Conservation (phyloP, 2,113 vertebrate species). For the Poeciliopsis retropinna region DNA sequence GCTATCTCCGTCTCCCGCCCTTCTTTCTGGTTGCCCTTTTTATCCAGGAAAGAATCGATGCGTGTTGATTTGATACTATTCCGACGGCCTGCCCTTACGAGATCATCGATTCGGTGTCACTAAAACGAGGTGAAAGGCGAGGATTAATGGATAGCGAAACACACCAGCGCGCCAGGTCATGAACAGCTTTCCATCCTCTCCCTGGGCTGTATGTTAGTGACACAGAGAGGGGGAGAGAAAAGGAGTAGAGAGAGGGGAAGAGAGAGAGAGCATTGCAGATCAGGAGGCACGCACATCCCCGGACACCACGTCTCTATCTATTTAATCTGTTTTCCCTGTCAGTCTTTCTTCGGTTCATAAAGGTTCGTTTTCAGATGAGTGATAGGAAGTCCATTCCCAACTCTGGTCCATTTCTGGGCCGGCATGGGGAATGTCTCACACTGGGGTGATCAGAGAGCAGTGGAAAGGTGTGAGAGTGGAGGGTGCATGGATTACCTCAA, state of each 20-base stretch:
- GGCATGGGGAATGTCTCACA: constrained; percentile 78
- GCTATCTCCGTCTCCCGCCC: neutral
- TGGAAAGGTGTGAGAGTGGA: constrained; percentile 47
- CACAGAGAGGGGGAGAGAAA: neutral
- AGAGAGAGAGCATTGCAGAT: constrained; percentile 26
- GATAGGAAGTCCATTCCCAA: constrained; percentile 53
- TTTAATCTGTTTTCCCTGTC: constrained; percentile 37
- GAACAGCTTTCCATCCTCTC: constrained; percentile 29
- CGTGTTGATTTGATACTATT: constrained; percentile 10
- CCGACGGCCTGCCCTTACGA: constrained; percentile 12
- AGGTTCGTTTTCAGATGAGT: constrained; percentile 15
- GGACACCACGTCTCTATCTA: constrained; percentile 33
- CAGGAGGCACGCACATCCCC: constrained; percentile 46
- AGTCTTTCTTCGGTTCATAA: constrained; percentile 40
- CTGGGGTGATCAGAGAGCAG: constrained; percentile 39
- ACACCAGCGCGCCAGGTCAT: constrained; percentile 32
- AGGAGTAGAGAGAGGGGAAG: constrained; percentile 9
- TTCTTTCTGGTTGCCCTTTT: constrained; percentile 16
- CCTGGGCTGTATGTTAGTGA: constrained; percentile 29
- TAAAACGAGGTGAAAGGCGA: constrained; percentile 27
- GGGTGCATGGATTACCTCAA: constrained; percentile 46
- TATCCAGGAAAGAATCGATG: constrained; percentile 45
- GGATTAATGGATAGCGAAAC: constrained; percentile 35
- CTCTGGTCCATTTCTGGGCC: constrained; percentile 56
- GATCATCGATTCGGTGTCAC: constrained; percentile 46